phyloP scores from a whole-genome alignment of 1,140 invertebrate genomes.

The Trachelipus rathkii region DNA sequence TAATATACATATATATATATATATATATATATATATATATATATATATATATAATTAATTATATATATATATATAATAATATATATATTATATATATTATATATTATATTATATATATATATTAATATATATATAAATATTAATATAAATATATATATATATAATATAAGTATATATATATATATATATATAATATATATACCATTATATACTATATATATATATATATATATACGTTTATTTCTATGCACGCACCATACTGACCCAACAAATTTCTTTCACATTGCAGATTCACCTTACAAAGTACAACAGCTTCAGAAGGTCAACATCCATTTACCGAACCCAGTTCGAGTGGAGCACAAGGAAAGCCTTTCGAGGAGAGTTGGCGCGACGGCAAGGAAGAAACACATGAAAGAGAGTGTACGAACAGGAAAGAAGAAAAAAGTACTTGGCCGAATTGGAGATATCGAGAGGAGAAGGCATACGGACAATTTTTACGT shows the following conservation, averaged over 20 bases:
- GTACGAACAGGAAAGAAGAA: conserved; percentile 83
- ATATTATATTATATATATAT: too few relatives aligned
- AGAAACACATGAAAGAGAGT: conserved; percentile 81
- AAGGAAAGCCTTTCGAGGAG: conserved; percentile 63
- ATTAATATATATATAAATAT: neutral
- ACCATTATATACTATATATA: neutral
- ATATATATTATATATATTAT: too few relatives aligned
- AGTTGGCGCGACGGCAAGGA: conserved; percentile 76
- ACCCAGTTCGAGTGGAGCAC: conserved; percentile 75
- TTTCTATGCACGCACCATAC: neutral
- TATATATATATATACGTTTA: neutral
- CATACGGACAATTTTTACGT: conserved; percentile 88
- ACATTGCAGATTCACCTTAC: conserved; percentile 69
- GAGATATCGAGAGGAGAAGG: conserved; percentile 82
- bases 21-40: too few relatives aligned
- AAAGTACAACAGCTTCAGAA: conserved; percentile 84
- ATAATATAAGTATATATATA: too few relatives aligned
- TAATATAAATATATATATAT: neutral
- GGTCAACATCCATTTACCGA: conserved; percentile 87
- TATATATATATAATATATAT: conserved; percentile 16
- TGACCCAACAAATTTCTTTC: neutral
- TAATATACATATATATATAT: too few relatives aligned
- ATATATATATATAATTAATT: too few relatives aligned
- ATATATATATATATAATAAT: too few relatives aligned
- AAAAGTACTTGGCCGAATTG: conserved; percentile 69